phyloP scores from a whole-genome alignment of 2,113 vertebrate species.

The Asarcornis scutulata region DNA sequence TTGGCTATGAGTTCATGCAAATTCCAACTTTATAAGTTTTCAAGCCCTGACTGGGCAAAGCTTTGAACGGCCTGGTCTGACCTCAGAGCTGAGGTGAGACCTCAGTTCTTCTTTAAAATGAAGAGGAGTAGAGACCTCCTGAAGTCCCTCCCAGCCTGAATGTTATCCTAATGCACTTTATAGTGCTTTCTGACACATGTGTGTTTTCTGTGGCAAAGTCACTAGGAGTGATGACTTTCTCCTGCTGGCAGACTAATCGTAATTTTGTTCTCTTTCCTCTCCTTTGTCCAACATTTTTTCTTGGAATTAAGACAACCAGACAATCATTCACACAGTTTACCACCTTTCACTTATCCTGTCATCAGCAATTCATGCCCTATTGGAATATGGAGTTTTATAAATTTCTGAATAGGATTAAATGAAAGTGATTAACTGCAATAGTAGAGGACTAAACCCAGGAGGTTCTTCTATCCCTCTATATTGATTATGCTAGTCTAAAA shows the following conservation, averaged over 20 bases:
- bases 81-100: background rate
- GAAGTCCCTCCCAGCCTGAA: background rate
- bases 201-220: background rate
- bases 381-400: background rate
- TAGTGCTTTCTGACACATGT: background rate
- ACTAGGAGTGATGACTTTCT: background rate
- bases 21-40: background rate
- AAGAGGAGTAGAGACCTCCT: background rate
- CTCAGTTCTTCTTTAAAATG: background rate
- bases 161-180: background rate
- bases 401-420: background rate
- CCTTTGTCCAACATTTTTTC: background rate
- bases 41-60: background rate
- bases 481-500: background rate
- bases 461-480: background rate
- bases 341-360: background rate
- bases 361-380: background rate
- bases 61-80: background rate
- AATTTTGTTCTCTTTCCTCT: background rate
- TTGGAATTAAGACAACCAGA: background rate
- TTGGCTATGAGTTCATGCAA: fast-evolving
- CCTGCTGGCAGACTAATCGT: background rate
- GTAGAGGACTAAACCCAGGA: background rate
- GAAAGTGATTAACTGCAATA: background rate
- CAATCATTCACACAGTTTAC: background rate